phyloP scores from a whole-genome alignment of 2,113 vertebrate species.

The Shinisaurus crocodilurus region DNA sequence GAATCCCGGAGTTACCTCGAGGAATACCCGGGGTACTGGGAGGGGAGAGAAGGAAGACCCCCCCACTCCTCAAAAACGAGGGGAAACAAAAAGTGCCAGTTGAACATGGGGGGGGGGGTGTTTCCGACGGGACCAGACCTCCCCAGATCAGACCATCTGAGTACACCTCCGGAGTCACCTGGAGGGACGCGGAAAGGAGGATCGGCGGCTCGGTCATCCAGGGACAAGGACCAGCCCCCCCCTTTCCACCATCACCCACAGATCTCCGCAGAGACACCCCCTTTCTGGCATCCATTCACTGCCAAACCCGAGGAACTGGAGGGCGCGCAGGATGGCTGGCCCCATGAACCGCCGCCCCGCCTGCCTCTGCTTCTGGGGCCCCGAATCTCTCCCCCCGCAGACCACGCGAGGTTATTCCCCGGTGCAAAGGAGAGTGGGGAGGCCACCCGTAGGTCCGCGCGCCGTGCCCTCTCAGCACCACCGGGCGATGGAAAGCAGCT shows the following conservation, averaged over 20 bases:
- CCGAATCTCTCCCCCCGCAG: too few relatives aligned
- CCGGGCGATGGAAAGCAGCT: not conserved
- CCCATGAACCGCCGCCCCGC: not conserved
- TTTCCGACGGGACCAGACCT: not conserved
- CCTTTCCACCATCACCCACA: too few relatives aligned
- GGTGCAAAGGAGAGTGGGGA: fast-evolving
- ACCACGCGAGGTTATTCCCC: not conserved
- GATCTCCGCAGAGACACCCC: too few relatives aligned
- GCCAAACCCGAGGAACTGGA: too few relatives aligned
- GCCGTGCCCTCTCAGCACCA: constrained; percentile 9
- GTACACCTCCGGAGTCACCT: not conserved
- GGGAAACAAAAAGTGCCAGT: too few relatives aligned
- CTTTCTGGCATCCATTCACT: not conserved
- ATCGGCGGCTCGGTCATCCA: too few relatives aligned
- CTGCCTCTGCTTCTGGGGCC: not conserved
- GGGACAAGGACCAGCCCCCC: not conserved
- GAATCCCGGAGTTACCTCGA: not conserved
- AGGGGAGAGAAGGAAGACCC: not conserved
- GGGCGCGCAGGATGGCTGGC: not conserved
- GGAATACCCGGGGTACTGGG: not conserved
- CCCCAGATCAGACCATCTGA: not conserved
- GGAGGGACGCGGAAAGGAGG: too few relatives aligned
- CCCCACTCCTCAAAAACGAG: not conserved
- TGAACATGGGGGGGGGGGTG: not conserved
- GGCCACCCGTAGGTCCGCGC: not conserved